phyloP scores from a whole-genome alignment of 2,113 vertebrate genomes.

The Eolophus roseicapilla region DNA sequence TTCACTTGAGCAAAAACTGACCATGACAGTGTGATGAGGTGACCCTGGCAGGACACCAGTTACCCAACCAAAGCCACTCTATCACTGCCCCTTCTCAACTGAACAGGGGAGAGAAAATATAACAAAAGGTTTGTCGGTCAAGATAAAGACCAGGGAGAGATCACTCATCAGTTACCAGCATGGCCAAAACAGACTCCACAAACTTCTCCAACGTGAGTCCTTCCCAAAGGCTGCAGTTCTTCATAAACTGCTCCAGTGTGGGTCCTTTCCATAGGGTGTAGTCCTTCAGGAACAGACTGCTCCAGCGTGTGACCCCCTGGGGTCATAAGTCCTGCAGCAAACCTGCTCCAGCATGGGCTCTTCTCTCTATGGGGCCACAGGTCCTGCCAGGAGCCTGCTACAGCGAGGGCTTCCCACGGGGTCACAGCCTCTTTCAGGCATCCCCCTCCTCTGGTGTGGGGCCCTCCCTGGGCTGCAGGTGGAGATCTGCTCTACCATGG shows the following conservation, averaged over 20 bases:
- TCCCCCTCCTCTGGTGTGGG: background rate
- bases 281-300: background rate
- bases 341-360: background rate
- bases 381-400: background rate
- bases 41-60: background rate
- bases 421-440: background rate
- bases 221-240: background rate
- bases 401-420: background rate
- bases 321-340: background rate
- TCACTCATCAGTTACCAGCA: background rate
- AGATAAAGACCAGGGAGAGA: background rate
- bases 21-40: background rate
- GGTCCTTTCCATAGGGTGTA: background rate
- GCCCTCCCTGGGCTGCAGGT: background rate
- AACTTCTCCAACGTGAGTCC: background rate
- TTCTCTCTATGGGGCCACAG: background rate
- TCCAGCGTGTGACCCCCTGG: background rate
- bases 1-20: background rate
- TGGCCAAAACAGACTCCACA: background rate
- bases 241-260: background rate
- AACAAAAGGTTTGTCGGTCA: background rate
- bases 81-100: background rate
- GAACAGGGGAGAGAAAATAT: background rate
- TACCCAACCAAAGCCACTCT: background rate
- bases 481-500: background rate